Percentiles rank a stretch among this genome's conserved stretches.
These are phyloP conservation scores for Crioceris asparagi DNA, from an alignment of 2,888 invertebrate species.

Conservation along the genomic window DNA sequence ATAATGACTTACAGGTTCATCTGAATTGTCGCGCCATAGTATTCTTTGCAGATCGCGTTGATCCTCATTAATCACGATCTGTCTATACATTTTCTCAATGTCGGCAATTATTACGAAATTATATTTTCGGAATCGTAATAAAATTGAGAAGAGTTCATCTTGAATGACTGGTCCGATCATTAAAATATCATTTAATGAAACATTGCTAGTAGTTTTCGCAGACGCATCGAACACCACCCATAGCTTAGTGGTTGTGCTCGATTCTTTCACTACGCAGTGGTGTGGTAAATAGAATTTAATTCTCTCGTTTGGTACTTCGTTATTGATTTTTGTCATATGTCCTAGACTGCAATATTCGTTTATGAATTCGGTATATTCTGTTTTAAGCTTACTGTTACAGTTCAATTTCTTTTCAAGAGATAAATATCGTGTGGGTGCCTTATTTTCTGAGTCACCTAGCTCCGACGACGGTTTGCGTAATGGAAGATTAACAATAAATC, in stretches of 20 bases:
- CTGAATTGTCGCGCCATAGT: constrained; percentile 7
- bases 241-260: constrained; percentile 11
- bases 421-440: constrained; percentile 7
- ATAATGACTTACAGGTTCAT: constrained; percentile 3
- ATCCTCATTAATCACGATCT: constrained; percentile 6
- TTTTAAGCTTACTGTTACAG: constrained; percentile 5
- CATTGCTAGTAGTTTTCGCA: constrained; percentile 9
- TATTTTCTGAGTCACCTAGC: constrained; percentile 2
- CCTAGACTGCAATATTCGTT: constrained; percentile 10
- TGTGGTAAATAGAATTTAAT: constrained; percentile 14
- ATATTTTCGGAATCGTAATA: constrained; percentile 8
- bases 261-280: constrained; percentile 15
- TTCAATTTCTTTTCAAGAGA: constrained; percentile 12
- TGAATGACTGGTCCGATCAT: constrained; percentile 13
- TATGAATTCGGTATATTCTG: constrained; percentile 8
- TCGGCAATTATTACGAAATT: constrained; percentile 6
- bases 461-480: neutral
- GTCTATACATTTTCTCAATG: constrained; percentile 10
- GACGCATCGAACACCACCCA: constrained; percentile 10
- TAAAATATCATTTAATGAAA: constrained; percentile 13
- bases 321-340: constrained; percentile 9
- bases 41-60: constrained; percentile 9
- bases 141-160: constrained; percentile 10
- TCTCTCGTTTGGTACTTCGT: neutral
- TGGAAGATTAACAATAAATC: constrained; percentile 8